Base-by-base conservation (phyloP, 2,888 invertebrate species). In the Alentia gelatinosa region DNA sequence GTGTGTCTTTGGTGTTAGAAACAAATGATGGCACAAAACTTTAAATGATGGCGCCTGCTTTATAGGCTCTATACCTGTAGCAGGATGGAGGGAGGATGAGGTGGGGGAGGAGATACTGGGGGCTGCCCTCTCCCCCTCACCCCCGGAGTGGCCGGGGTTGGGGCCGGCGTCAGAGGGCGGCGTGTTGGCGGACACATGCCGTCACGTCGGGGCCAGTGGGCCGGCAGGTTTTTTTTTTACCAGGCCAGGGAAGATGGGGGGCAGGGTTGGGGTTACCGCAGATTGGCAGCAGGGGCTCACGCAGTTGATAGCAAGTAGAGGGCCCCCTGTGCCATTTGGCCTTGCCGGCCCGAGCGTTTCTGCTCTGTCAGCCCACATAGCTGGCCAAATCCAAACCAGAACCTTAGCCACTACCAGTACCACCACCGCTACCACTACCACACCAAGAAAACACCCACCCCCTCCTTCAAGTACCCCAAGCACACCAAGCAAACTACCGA, bases 321-420 rank as follows among this genome's bases (percentile, higher is more conserved):
- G 37, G 37, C 79, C 47, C 86, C 86, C 86, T 33, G 30, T 33
- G 86, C 47, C 42, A 33, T 47, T 42, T 50, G 50, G 47, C 33
- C 86, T 30, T 47, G 42, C 86, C 86, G 47, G 47, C 47, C 26
- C 19, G 50, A 86, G 26, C 42, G 42, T 86, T 86, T 86, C 86
- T 47, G 86, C 86, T 86, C 86, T 86, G 86, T 86, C 86, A 86
- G 86, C 86, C 86, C 47, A 86, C 86, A 86, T 86, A 86, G 86
- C 86, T 47, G 86, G 47, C 86, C 86, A 86, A 86, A 86, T 86
- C 47, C 86, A 86, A 86, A 86, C 86, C 86, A 86, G 86, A 47
- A 47, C 86, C 86, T 86, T 7, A 30, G 23, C 50, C 83, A 40
- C 39, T 26, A 83, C 83, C 83, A n/a, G n/a, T n/a, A 79, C 42